Percentiles rank a stretch among this genome's conserved stretches.
Evolutionary conservation across 2,888 invertebrate species (phyloP).

Genomic region (Cacoxenus indagator): DNA sequence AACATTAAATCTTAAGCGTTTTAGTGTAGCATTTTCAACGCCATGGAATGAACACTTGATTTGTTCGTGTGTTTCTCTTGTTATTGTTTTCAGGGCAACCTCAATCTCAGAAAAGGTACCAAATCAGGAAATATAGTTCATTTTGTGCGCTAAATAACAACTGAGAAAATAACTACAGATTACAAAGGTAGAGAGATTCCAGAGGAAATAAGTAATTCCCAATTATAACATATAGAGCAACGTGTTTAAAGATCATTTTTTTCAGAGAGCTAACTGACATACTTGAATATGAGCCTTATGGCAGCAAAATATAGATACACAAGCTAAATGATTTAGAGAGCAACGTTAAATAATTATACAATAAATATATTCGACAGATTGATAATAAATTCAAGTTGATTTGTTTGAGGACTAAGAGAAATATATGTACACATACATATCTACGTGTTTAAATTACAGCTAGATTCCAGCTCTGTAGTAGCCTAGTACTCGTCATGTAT

Average conservation of each 20-base stretch:
- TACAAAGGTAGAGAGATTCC: constrained; percentile 8
- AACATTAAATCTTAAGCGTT: neutral
- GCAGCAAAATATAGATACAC: too few relatives aligned
- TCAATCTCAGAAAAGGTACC: neutral
- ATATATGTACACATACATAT: too few relatives aligned
- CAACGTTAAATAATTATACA: too few relatives aligned
- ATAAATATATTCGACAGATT: too few relatives aligned
- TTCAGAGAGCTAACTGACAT: too few relatives aligned
- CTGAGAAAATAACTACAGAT: constrained; percentile 33
- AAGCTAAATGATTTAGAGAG: too few relatives aligned
- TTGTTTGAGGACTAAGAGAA: too few relatives aligned
- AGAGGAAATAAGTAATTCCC: too few relatives aligned
- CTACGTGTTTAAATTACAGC: constrained; percentile 2
- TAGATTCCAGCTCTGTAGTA: neutral
- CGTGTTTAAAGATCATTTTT: too few relatives aligned
- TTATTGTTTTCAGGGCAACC: neutral
- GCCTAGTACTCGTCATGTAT: neutral
- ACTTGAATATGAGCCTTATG: too few relatives aligned
- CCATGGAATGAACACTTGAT: constrained; percentile 25
- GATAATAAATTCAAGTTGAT: too few relatives aligned
- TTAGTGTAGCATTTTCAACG: neutral
- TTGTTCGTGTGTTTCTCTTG: neutral
- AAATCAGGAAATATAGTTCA: constrained; percentile 19
- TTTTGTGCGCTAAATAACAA: constrained; percentile 34
- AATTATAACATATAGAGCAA: too few relatives aligned